These are phyloP conservation scores for Muscicapa comitata DNA, from an alignment of 2,797 vertebrate species.

Conservation along the genomic window DNA sequence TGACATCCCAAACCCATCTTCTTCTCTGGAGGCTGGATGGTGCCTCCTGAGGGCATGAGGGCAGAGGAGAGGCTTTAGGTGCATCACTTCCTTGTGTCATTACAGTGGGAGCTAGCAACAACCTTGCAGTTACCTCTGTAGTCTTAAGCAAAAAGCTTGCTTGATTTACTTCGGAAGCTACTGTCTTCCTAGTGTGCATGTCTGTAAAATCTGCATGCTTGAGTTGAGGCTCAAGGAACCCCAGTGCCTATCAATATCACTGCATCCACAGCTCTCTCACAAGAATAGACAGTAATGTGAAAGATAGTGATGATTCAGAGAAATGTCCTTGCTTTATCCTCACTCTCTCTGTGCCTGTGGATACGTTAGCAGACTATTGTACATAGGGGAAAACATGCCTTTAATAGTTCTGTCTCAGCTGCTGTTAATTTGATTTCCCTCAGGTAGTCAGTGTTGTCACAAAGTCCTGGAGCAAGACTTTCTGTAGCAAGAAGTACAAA, in stretches of 20 bases:
- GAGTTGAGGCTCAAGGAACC: not conserved
- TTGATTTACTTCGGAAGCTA: not conserved
- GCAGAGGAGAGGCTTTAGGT: not conserved
- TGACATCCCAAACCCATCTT: not conserved
- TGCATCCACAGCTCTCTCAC: not conserved
- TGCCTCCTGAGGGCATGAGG: not conserved
- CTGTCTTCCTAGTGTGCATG: not conserved
- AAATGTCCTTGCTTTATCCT: constrained; percentile 47
- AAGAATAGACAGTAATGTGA: not conserved
- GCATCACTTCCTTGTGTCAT: accelerated
- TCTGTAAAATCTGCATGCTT: not conserved
- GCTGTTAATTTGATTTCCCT: constrained; percentile 62
- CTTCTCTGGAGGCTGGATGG: not conserved
- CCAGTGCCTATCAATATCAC: not conserved
- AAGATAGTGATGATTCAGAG: not conserved
- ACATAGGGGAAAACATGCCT: constrained; percentile 21
- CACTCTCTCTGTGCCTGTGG: not conserved
- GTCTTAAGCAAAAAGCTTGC: not conserved
- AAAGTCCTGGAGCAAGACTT: constrained; percentile 31
- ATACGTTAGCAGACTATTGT: not conserved
- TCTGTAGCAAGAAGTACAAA: not conserved
- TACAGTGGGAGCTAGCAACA: not conserved
- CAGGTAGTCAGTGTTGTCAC: constrained; percentile 37
- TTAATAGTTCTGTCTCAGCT: constrained; percentile 51
- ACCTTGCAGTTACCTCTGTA: not conserved